phyloP scores from a whole-genome alignment of 2,113 vertebrate genomes.

The Herpailurus yagouaroundi region DNA sequence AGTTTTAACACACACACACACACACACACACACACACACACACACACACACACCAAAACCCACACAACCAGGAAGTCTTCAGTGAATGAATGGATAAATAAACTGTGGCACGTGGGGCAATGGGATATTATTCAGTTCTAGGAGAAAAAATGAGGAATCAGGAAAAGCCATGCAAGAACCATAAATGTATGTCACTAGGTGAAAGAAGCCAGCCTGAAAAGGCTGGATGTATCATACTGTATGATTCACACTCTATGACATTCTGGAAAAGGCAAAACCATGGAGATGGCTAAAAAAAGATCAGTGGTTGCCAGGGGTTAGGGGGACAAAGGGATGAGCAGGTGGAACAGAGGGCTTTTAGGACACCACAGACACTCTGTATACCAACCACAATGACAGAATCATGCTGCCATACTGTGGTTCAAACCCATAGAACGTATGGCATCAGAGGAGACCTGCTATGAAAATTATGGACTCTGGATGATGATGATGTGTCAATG shows the following conservation, averaged over 20 bases:
- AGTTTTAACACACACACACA: neutral
- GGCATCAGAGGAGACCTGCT: rapidly evolving
- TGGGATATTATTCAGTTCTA: neutral
- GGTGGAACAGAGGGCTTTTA: neutral
- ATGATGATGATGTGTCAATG: rapidly evolving
- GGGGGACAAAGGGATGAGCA: rapidly evolving
- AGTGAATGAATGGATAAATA: no score
- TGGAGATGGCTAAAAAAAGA: neutral
- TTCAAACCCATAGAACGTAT: rapidly evolving
- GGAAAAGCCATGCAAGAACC: neutral
- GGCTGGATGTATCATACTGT: neutral
- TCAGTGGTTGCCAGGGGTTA: no score
- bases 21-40: neutral
- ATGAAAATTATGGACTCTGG: neutral
- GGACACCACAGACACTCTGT: no score
- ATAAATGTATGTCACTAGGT: rapidly evolving
- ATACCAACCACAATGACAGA: rapidly evolving
- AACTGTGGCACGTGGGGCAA: neutral
- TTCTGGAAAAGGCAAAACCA: neutral
- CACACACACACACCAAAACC: neutral
- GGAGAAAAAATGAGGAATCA: neutral
- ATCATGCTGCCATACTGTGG: rapidly evolving
- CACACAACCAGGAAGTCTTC: neutral
- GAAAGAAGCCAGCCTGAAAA: no score
- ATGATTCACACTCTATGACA: neutral